phyloP scores from a whole-genome alignment of 2,797 vertebrate genomes.

The Neomorphus geoffroyi region DNA sequence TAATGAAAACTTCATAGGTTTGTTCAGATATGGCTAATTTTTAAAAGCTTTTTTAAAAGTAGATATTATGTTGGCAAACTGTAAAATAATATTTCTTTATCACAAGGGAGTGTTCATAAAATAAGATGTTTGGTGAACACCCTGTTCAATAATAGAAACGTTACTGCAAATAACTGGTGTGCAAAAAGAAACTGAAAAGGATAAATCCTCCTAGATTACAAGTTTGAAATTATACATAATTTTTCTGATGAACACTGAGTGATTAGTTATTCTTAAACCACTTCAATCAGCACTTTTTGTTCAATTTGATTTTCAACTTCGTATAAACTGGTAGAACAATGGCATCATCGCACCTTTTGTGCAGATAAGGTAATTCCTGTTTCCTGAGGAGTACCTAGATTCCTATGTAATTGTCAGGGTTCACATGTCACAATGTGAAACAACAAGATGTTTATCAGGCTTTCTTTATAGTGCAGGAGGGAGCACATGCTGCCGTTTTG shows the following conservation, averaged over 20 bases:
- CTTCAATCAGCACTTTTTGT: neutral
- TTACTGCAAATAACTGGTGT: neutral
- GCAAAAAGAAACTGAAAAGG: neutral
- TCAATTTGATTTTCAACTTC: neutral
- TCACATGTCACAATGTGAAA: neutral
- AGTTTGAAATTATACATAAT: neutral
- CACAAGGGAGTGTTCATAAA: neutral
- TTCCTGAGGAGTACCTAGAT: neutral
- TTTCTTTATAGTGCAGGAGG: neutral
- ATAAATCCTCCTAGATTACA: neutral
- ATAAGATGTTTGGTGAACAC: neutral
- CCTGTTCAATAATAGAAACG: neutral
- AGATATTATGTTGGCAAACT: neutral
- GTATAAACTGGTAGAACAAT: neutral
- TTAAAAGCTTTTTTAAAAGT: neutral
- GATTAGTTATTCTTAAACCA: neutral
- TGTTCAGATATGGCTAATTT: neutral
- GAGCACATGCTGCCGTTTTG: neutral
- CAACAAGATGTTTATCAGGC: neutral
- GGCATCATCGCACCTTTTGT: neutral
- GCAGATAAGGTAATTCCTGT: neutral
- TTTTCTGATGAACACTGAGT: neutral
- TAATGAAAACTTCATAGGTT: neutral
- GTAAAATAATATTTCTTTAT: neutral
- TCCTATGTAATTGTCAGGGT: neutral